phyloP scores from a whole-genome alignment of 2,113 vertebrate species.

The Saguinus midas region DNA sequence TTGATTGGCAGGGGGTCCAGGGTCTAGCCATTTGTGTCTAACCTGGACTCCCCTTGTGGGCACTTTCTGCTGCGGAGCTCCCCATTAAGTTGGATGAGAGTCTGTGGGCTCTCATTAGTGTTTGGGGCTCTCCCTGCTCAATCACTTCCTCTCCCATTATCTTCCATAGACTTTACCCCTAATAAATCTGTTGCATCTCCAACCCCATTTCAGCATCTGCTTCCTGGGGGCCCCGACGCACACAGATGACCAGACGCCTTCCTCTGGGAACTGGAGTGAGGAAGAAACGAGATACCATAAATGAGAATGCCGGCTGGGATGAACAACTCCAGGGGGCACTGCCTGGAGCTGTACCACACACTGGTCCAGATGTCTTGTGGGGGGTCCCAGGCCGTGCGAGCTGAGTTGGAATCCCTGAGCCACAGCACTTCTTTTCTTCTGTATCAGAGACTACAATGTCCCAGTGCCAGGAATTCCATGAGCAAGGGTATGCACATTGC shows the following conservation, averaged over 20 bases:
- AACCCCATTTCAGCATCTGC: background rate
- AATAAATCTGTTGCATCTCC: background rate
- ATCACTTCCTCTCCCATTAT: background rate
- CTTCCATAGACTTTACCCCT: background rate
- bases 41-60: too few relatives aligned
- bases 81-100: background rate
- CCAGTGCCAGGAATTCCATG: background rate
- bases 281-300: background rate
- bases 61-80: background rate
- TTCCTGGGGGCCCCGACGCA: background rate
- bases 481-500: background rate
- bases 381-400: background rate
- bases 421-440: background rate
- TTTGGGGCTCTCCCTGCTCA: background rate
- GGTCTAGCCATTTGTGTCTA: background rate
- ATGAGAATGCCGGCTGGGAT: rapidly evolving
- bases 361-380: background rate
- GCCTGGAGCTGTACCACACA: background rate
- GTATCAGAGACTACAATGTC: background rate
- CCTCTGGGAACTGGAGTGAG: rapidly evolving
- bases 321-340: rapidly evolving
- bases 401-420: background rate
- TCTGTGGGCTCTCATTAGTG: background rate
- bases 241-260: background rate
- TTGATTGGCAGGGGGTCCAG: background rate